phyloP scores from a whole-genome alignment of 2,888 invertebrate genomes.

The Sarcophaga subvicina region DNA sequence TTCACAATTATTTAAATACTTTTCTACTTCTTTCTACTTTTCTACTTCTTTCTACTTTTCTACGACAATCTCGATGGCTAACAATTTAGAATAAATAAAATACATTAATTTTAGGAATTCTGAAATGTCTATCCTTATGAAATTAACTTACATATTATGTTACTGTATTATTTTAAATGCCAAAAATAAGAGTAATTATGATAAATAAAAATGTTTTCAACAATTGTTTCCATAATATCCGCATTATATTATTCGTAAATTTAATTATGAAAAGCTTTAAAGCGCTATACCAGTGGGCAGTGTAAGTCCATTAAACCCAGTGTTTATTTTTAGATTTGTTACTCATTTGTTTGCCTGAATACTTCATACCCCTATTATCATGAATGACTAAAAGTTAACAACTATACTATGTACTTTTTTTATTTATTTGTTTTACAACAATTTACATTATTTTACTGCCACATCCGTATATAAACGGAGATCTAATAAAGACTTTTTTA shows the following conservation, averaged over 20 bases:
- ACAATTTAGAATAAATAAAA: too few species aligned
- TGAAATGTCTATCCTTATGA: too few species aligned
- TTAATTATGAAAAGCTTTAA: background rate
- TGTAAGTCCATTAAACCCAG: slow-evolving; percentile 33
- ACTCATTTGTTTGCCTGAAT: slow-evolving; percentile 10
- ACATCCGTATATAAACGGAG: slow-evolving; percentile 50
- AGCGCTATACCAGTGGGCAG: background rate
- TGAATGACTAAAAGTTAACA: slow-evolving; percentile 21
- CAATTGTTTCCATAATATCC: too few species aligned
- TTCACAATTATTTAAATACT: too few species aligned
- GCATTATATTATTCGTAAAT: background rate
- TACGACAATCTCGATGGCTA: too few species aligned
- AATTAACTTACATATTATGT: too few species aligned
- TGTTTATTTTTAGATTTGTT: slow-evolving; percentile 36
- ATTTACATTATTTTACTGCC: slow-evolving; percentile 49
- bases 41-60: too few species aligned
- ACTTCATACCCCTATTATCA: background rate
- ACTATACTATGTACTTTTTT: slow-evolving; percentile 10
- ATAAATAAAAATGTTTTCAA: too few species aligned
- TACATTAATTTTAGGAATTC: too few species aligned
- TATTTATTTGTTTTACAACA: background rate
- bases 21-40: too few species aligned
- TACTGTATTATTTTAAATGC: too few species aligned
- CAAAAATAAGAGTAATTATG: too few species aligned
- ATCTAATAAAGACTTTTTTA: slow-evolving; percentile 49